Evolutionary conservation across 2,888 invertebrate species (phyloP).

Genomic region (Stramonita haemastoma): DNA sequence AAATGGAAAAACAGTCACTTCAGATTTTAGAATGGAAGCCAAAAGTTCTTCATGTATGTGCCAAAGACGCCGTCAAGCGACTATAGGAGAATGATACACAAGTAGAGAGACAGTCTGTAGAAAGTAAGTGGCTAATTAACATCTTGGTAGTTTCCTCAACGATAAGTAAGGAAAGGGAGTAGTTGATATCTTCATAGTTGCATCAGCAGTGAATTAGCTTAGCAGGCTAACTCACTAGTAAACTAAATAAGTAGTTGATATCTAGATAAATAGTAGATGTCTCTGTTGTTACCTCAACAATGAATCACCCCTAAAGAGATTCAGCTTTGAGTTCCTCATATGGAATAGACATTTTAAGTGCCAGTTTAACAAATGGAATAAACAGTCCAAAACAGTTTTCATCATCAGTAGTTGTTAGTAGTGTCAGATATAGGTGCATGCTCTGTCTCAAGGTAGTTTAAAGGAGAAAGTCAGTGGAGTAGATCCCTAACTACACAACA

Average conservation of each 20-base stretch:
- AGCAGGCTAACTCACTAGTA: background rate
- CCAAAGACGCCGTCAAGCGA: background rate
- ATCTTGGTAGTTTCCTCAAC: background rate
- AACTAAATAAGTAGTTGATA: background rate
- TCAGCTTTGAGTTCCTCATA: background rate
- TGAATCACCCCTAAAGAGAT: background rate
- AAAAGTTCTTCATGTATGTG: background rate
- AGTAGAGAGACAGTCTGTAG: too few relatives aligned
- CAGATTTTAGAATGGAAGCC: background rate
- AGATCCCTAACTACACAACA: too few relatives aligned
- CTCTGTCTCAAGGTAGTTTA: conserved; percentile 19
- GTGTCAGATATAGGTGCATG: background rate
- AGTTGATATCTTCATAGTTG: background rate
- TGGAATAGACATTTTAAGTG: background rate
- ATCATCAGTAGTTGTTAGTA: background rate
- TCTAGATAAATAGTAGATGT: background rate
- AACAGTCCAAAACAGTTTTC: background rate
- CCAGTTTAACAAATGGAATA: background rate
- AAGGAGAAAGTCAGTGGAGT: background rate
- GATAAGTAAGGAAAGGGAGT: background rate
- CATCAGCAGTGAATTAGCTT: background rate
- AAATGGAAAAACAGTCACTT: background rate
- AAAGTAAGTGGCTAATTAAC: background rate
- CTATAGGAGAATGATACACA: too few relatives aligned
- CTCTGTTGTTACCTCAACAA: background rate